These are phyloP conservation scores for Megaustenia siamemsis DNA, from an alignment of 2,888 invertebrate genomes.

Conservation along the genomic window DNA sequence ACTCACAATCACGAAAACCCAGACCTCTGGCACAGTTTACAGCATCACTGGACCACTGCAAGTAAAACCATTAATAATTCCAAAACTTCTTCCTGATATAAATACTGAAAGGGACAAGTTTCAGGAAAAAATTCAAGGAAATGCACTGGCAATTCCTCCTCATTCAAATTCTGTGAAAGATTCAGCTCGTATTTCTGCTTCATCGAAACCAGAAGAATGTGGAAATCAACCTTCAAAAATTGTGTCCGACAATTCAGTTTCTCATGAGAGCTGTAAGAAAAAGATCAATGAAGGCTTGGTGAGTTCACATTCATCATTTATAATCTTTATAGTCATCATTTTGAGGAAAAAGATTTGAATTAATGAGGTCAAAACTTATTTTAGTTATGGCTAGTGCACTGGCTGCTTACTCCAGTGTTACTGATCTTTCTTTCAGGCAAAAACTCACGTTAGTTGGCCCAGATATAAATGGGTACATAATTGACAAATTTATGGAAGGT, in stretches of 20 bases:
- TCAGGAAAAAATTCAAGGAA: constrained; percentile 63
- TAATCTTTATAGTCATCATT: too few relatives aligned
- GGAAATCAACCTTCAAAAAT: constrained; percentile 24
- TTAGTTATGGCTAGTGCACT: too few relatives aligned
- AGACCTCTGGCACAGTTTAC: constrained; percentile 35
- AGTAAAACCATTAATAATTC: constrained; percentile 50
- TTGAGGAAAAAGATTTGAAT: too few relatives aligned
- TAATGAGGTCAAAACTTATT: too few relatives aligned
- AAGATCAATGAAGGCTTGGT: constrained; percentile 69
- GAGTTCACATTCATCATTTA: constrained; percentile 38
- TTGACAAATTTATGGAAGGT: too few relatives aligned
- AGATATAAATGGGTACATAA: too few relatives aligned
- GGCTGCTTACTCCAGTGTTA: too few relatives aligned
- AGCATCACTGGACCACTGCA: constrained; percentile 33
- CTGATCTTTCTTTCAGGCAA: too few relatives aligned
- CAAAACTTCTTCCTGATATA: constrained; percentile 36
- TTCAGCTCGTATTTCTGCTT: not conserved
- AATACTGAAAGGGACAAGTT: constrained; percentile 33
- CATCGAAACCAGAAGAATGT: constrained; percentile 47
- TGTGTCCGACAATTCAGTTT: constrained; percentile 63
- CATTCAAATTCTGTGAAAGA: constrained; percentile 41
- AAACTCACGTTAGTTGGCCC: too few relatives aligned
- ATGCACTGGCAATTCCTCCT: constrained; percentile 66
- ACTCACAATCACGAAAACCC: not conserved
- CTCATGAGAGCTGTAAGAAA: constrained; percentile 65